These are phyloP conservation scores for Meriones unguiculatus DNA, from an alignment of 2,113 vertebrate genomes.

Conservation along the genomic window DNA sequence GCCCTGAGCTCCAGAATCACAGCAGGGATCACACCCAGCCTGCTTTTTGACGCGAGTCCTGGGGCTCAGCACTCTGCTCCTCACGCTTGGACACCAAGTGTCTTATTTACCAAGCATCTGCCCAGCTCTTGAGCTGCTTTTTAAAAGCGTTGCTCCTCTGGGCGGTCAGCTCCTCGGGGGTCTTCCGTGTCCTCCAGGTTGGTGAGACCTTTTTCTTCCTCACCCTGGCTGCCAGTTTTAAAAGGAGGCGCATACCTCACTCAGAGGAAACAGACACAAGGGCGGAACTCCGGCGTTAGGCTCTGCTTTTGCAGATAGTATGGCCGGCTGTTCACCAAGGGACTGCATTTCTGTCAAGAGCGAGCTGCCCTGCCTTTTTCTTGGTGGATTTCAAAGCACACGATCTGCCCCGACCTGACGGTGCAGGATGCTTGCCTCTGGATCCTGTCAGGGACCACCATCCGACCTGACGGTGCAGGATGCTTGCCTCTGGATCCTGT, in stretches of 20 bases:
- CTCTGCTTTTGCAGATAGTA: not conserved
- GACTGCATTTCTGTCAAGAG: not conserved
- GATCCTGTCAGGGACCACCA: not conserved
- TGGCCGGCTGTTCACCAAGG: not conserved
- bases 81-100: not conserved
- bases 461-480: not conserved
- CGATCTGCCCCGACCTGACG: not conserved
- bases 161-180: not conserved
- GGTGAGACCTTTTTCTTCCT: not conserved
- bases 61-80: not conserved
- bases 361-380: not conserved
- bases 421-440: not conserved
- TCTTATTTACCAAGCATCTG: not conserved
- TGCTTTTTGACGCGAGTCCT: not conserved
- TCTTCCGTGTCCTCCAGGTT: not conserved
- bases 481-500: not conserved
- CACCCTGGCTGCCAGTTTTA: not conserved
- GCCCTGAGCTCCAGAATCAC: not conserved
- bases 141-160: not conserved
- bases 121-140: not conserved
- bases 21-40: not conserved
- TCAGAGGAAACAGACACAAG: not conserved
- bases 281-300: not conserved
- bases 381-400: conserved; percentile 31
- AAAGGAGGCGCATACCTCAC: not conserved